Conservation (phyloP, 2,113 vertebrate species). For the Pseudopipra pipra region DNA sequence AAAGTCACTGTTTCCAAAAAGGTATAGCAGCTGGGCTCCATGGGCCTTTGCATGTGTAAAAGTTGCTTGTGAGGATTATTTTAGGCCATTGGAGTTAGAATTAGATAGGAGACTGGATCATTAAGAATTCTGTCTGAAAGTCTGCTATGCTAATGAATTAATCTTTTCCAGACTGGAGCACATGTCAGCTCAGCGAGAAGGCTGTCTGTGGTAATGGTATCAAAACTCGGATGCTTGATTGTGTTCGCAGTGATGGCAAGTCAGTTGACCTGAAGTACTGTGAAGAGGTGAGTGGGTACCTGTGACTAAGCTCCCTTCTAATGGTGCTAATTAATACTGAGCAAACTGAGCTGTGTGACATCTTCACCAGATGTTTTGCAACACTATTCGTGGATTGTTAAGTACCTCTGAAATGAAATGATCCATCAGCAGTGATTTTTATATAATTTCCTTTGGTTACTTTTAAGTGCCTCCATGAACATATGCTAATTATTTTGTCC, state of each 20-base stretch:
- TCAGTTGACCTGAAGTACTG: slow-evolving; percentile 93
- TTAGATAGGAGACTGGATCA: neutral
- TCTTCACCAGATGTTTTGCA: slow-evolving; percentile 61
- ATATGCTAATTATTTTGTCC: slow-evolving; percentile 65
- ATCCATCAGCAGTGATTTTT: slow-evolving; percentile 45
- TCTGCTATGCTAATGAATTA: neutral
- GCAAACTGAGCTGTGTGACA: neutral
- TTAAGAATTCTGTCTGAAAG: neutral
- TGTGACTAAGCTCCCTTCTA: slow-evolving; percentile 10
- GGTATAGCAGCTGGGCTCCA: rapidly evolving
- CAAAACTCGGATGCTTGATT: slow-evolving; percentile 96
- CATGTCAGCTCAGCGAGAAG: slow-evolving; percentile 92
- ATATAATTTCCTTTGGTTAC: slow-evolving; percentile 55
- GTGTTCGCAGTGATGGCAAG: slow-evolving; percentile 94
- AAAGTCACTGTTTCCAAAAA: neutral
- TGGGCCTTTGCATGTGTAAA: neutral
- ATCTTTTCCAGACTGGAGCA: slow-evolving; percentile 91
- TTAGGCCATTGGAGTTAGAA: neutral
- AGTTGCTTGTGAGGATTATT: neutral
- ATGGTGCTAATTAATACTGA: slow-evolving; percentile 39
- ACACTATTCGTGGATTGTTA: slow-evolving; percentile 35
- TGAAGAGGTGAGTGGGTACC: slow-evolving; percentile 83
- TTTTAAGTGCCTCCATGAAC: slow-evolving; percentile 28
- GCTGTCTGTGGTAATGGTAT: slow-evolving; percentile 92
- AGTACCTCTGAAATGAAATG: slow-evolving; percentile 50